Evolutionary conservation across 2,113 vertebrate species (phyloP), one percentile per base, ranked within the genome.

Genomic region (Girardinichthys multiradiatus): DNA sequence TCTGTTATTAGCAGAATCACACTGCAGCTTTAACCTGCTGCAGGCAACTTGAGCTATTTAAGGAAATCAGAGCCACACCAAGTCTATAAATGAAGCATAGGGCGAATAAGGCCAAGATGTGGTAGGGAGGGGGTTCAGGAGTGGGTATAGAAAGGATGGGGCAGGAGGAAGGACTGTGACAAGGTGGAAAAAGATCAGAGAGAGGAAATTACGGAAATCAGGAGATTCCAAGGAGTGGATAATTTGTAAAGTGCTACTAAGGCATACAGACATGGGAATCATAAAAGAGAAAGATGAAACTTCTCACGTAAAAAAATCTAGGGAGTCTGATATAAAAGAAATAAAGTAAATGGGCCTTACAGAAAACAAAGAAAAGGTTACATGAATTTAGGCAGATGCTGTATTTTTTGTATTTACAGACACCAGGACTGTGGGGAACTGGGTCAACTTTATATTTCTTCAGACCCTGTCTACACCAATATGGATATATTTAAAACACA

Each of bases 21-120:
- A 80, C 89, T 84, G 85, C 85, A 62, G 86, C 84, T 79, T 70
- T 72, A 79, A 77, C 68, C 74, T 82, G 82, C 90, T 87, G 70
- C 71, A 83, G 87, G 90, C 79, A 45, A 87, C 24, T 15, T 3
- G 27, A 80, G 80, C 84, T 90, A 90, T 91, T 90, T 89, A 86
- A 89, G 79, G 87, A 87, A 82, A 87, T 76, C 70, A 37, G 73
- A 87, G 84, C 71, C 75, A 72, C 78, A 73, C 77, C 79, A 79
- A 81, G 79, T 76, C 82, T 86, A 64, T 73, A 81, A 88, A 80
- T 86, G 83, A 87, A 77, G 74, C 68, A 28, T 19, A 48, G 73
- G 74, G 77, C 11, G 28, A 74, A 75, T 58, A 70, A 84, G 81
- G 76, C 77, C 27, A 7, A 76, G 74, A 62, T 5, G 1, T 19